These are phyloP conservation scores for Drosophila orosa DNA, from an alignment of 1,140 invertebrate species.

Conservation along the genomic window DNA sequence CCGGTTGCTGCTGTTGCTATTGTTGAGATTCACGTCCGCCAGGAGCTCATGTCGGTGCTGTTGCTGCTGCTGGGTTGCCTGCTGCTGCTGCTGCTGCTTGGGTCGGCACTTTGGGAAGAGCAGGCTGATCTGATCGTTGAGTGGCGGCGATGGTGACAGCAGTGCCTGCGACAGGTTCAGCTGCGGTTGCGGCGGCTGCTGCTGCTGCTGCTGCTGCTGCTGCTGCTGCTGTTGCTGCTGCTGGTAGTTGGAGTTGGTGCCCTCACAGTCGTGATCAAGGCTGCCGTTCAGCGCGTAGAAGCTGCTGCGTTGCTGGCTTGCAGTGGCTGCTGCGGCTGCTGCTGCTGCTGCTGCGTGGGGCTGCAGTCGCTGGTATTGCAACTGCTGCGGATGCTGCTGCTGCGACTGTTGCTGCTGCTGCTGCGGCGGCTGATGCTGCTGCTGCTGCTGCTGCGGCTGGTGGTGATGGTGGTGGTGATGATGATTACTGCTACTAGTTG, in stretches of 20 bases:
- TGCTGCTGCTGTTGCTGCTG: constrained; percentile 53
- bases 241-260: constrained; percentile 42
- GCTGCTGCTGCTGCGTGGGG: constrained; percentile 41
- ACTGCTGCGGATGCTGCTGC: constrained; percentile 35
- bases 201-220: constrained; percentile 49
- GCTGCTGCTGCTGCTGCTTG: constrained; percentile 73
- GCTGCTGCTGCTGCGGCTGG: constrained; percentile 56
- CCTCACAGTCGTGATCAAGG: constrained; percentile 52
- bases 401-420: constrained; percentile 42
- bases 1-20: constrained; percentile 23
- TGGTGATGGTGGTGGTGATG: constrained; percentile 76
- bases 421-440: constrained; percentile 46
- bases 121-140: constrained; percentile 90
- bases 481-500: constrained; percentile 83
- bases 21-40: constrained; percentile 37
- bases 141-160: constrained; percentile 84
- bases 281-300: constrained; percentile 55
- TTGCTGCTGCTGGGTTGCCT: constrained; percentile 34
- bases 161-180: constrained; percentile 71
- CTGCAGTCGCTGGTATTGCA: constrained; percentile 46
- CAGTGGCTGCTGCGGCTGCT: constrained; percentile 28
- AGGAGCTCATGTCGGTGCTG: constrained; percentile 34
- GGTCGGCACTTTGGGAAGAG: constrained; percentile 93
- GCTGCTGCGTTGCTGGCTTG: constrained; percentile 26
- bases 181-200: constrained; percentile 53